Percentiles rank a stretch among this genome's conserved stretches.
phyloP scores from a whole-genome alignment of 1,140 invertebrate species.

The Euglossa dilemma region DNA sequence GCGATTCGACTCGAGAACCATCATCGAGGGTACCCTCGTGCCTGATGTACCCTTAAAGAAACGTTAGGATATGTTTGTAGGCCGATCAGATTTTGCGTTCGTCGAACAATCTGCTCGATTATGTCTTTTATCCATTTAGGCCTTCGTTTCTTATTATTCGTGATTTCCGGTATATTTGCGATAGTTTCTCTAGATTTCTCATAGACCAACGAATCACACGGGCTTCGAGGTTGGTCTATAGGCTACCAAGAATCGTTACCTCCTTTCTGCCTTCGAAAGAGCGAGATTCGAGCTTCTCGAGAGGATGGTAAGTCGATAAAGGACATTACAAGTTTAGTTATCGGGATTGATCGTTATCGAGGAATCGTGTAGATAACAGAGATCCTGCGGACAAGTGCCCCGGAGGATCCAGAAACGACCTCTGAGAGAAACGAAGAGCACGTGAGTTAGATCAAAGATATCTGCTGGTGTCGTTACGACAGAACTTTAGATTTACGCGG shows the following conservation, averaged over 20 bases:
- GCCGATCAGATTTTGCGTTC: slow-evolving; percentile 47
- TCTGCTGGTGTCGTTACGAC: no score
- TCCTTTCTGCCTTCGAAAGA: background rate
- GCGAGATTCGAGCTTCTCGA: background rate
- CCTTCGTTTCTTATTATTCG: background rate
- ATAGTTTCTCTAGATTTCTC: background rate
- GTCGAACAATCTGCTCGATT: slow-evolving; percentile 18
- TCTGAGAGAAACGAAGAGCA: background rate
- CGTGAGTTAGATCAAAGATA: background rate
- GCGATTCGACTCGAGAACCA: background rate
- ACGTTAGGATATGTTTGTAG: slow-evolving; percentile 59
- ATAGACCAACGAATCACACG: background rate
- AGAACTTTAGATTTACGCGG: background rate
- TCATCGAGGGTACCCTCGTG: slow-evolving; percentile 43
- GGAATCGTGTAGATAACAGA: background rate
- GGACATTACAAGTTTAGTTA: background rate
- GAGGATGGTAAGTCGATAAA: background rate
- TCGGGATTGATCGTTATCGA: background rate
- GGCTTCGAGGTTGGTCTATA: background rate
- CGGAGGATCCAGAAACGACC: background rate
- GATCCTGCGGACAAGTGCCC: background rate
- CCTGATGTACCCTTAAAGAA: slow-evolving; percentile 43
- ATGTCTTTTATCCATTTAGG: background rate
- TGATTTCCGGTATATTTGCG: background rate
- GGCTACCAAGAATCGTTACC: background rate